Percentiles rank a stretch among this genome's conserved stretches.
phyloP scores from a whole-genome alignment of 2,113 vertebrate genomes.

The Pelecanoides urinatrix region DNA sequence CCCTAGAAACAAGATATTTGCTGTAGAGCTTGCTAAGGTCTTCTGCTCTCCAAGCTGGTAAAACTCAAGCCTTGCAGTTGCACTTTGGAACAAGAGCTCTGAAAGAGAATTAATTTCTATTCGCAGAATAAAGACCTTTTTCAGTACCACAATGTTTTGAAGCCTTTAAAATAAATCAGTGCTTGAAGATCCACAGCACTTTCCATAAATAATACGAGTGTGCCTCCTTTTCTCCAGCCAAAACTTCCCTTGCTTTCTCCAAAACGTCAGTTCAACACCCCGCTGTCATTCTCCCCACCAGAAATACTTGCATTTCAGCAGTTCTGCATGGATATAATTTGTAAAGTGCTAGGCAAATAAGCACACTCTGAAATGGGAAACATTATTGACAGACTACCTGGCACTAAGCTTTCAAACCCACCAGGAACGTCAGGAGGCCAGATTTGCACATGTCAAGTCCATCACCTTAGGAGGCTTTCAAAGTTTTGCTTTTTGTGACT shows the following conservation, averaged over 20 bases:
- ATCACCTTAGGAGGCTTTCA: conserved; percentile 39
- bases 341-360: conserved; percentile 41
- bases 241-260: background rate
- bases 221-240: background rate
- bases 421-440: background rate
- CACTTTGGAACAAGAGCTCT: background rate
- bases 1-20: background rate
- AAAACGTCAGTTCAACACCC: background rate
- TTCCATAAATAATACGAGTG: background rate
- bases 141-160: background rate
- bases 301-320: conserved; percentile 38
- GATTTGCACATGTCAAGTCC: background rate
- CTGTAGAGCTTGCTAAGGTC: background rate
- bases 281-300: background rate
- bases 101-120: background rate
- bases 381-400: conserved; percentile 13
- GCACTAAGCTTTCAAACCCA: conserved; percentile 2
- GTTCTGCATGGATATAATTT: conserved; percentile 28
- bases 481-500: conserved; percentile 35
- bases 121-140: background rate
- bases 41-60: background rate
- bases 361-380: background rate
- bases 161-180: background rate
- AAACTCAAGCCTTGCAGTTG: background rate
- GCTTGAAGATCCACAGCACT: background rate